phyloP scores from a whole-genome alignment of 2,888 invertebrate species.

The Cerastis rubricosa region DNA sequence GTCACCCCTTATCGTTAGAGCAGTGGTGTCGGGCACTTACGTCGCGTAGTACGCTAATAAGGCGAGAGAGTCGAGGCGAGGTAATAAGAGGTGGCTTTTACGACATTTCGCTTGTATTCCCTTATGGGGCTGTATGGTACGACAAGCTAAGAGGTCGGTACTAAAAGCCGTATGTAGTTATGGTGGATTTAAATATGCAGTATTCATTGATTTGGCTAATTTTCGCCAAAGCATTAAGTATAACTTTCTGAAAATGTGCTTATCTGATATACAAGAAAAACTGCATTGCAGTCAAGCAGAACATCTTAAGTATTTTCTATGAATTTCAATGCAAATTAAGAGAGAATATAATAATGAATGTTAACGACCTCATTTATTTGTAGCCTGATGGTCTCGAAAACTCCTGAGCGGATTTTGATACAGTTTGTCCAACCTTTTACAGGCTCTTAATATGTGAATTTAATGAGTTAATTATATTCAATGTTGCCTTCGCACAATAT shows the following conservation, averaged over 20 bases:
- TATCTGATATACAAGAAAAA: slow-evolving; percentile 3
- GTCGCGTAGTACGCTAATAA: slow-evolving; percentile 44
- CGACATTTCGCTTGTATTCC: slow-evolving; percentile 29
- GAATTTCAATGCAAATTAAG: slow-evolving; percentile 13
- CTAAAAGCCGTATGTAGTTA: slow-evolving; percentile 1
- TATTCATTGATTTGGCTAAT: not conserved
- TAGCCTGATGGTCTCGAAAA: not conserved
- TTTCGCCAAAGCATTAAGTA: not conserved
- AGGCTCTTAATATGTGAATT: not conserved
- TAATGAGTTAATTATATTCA: slow-evolving; percentile 37
- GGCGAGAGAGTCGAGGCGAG: slow-evolving; percentile 29
- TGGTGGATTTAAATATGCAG: not conserved
- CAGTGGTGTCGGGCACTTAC: slow-evolving; percentile 40
- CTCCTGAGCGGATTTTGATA: not conserved
- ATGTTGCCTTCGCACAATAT: slow-evolving; percentile 28
- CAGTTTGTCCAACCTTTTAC: not conserved
- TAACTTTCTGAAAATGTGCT: not conserved
- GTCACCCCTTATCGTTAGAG: slow-evolving; percentile 23
- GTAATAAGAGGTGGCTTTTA: slow-evolving; percentile 45
- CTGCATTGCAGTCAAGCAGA: not conserved
- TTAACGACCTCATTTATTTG: slow-evolving; percentile 12
- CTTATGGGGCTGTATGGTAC: slow-evolving; percentile 8
- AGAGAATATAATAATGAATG: slow-evolving; percentile 1
- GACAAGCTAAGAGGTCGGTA: not conserved
- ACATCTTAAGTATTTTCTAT: slow-evolving; percentile 8